Evolutionary conservation across 1,140 invertebrate genomes (phyloP).

Genomic region (Andrena cerasifolii): DNA sequence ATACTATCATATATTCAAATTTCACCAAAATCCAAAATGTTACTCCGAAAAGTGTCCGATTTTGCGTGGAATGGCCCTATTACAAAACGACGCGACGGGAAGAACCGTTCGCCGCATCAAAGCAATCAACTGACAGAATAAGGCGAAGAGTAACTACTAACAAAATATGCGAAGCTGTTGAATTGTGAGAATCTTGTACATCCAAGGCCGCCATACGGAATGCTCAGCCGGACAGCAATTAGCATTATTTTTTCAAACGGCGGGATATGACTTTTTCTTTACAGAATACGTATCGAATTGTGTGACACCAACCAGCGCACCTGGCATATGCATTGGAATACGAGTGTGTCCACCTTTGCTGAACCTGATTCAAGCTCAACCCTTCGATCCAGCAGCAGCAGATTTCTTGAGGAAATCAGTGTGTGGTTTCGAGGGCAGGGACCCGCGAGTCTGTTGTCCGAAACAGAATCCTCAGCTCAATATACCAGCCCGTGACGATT

Average conservation of each 20-base stretch:
- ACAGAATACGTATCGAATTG: conserved; percentile 61
- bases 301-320: conserved; percentile 65
- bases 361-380: conserved; percentile 51
- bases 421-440: conserved; percentile 76
- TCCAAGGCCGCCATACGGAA: no score
- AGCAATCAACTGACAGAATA: not conserved
- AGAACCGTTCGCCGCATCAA: not conserved
- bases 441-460: conserved; percentile 79
- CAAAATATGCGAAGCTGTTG: no score
- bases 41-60: no score
- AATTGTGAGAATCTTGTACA: no score
- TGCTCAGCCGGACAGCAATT: no score
- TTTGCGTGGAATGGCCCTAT: no score
- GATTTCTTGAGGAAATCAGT: conserved; percentile 74
- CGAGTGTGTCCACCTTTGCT: conserved; percentile 72
- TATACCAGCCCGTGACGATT: not conserved
- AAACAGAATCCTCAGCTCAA: not conserved
- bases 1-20: no score
- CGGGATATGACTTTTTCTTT: not conserved
- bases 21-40: no score
- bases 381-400: conserved; percentile 52
- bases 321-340: conserved; percentile 77
- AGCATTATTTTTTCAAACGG: no score
- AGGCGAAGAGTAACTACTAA: no score
- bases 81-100: conserved; percentile 9